These are phyloP conservation scores for Calosoma granatense DNA, from an alignment of 1,140 invertebrate species.

Conservation along the genomic window DNA sequence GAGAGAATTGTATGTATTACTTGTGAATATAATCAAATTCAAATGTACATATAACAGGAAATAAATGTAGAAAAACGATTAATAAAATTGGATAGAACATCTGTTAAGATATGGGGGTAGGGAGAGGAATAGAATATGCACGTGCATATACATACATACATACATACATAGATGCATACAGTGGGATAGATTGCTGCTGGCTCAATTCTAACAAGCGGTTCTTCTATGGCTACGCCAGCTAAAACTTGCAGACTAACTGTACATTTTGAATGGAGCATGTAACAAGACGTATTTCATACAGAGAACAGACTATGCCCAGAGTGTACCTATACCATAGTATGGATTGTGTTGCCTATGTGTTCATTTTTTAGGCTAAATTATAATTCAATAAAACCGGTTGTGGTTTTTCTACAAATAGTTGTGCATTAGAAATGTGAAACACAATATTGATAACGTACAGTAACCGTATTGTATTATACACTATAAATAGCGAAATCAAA, in stretches of 20 bases:
- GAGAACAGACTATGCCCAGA: background rate
- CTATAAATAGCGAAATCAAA: background rate
- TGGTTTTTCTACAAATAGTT: background rate
- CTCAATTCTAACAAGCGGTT: too few relatives aligned
- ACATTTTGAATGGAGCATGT: background rate
- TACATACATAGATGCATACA: too few relatives aligned
- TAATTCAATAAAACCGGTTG: conserved; percentile 16
- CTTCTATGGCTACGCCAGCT: too few relatives aligned
- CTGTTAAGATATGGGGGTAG: too few relatives aligned
- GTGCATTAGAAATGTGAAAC: conserved; percentile 14
- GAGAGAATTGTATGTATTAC: too few relatives aligned
- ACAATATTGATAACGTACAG: conserved; percentile 12
- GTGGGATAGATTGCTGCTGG: too few relatives aligned
- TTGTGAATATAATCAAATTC: too few relatives aligned
- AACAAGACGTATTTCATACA: background rate
- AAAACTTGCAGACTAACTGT: background rate
- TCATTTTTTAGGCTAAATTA: conserved; percentile 15
- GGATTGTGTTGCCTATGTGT: background rate
- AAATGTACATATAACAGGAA: too few relatives aligned
- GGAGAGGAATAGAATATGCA: too few relatives aligned
- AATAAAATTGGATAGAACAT: too few relatives aligned
- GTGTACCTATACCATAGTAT: background rate
- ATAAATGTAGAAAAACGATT: too few relatives aligned
- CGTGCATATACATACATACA: too few relatives aligned
- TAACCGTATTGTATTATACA: conserved; percentile 10